phyloP scores from a whole-genome alignment of 2,797 vertebrate genomes.

The Bradypus variegatus region DNA sequence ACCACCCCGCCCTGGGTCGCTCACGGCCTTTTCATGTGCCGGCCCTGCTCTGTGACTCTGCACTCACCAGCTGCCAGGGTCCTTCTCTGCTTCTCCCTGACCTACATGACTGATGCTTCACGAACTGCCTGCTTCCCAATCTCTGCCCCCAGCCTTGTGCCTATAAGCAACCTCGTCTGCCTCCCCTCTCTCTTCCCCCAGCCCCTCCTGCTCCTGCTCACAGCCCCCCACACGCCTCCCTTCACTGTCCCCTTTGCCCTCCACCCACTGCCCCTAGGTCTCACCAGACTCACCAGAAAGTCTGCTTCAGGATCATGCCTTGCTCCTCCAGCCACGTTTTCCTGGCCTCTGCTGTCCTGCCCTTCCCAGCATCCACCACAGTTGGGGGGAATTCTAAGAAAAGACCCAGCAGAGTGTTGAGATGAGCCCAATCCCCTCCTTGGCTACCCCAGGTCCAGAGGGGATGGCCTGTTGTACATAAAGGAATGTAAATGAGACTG shows the following conservation, averaged over 20 bases:
- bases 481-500: rapidly evolving
- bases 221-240: background rate
- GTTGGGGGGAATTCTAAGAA: slow-evolving; percentile 77
- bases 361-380: slow-evolving; percentile 83
- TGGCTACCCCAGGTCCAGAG: background rate
- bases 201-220: background rate
- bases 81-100: rapidly evolving
- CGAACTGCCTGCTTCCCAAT: background rate
- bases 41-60: background rate
- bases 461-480: rapidly evolving
- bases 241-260: rapidly evolving
- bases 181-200: background rate
- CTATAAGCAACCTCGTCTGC: rapidly evolving
- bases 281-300: slow-evolving; percentile 90
- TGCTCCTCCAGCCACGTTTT: slow-evolving; percentile 86
- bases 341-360: slow-evolving; percentile 80
- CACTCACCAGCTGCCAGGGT: rapidly evolving
- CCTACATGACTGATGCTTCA: background rate
- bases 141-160: background rate
- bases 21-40: rapidly evolving
- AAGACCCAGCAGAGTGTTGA: background rate
- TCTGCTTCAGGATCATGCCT: slow-evolving; percentile 84
- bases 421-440: background rate
- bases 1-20: background rate
- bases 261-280: background rate